Base-by-base conservation (phyloP, 2,797 vertebrate genomes). In the Epinephelus coioides region DNA sequence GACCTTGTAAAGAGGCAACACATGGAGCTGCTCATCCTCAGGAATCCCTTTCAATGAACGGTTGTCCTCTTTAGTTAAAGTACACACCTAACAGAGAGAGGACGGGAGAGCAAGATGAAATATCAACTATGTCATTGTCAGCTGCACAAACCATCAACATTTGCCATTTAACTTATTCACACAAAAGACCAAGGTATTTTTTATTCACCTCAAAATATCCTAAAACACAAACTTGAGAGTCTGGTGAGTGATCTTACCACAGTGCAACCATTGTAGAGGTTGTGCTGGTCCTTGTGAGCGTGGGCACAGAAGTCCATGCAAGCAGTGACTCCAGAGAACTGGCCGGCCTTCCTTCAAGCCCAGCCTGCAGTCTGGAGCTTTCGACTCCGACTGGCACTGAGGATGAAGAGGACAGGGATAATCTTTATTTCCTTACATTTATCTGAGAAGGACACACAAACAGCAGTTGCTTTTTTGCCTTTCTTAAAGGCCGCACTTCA, bases 231-330 rank as follows among this genome's bases (percentile, higher is more conserved):
- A 62, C 30, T 44, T 4, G 34, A 63, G 6, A 40, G 18, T 2
- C 59, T 49, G 10, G 4, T 25, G 38, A 53, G 57, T 55, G 34
- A 73, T 75, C 96, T 93, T 95, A 99, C 98, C 97, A 99, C 98
- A 0, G 98, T 99, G 95, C 98, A 99, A 83, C 98, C 98, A 0
- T 99, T 99, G 89, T 97, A 96, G 82, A 99, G 97, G 95, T 99
- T 99, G 83, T 99, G 98, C 94, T 99, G 98, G 91, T 99, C 98
- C 91, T 99, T 99, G 94, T 99, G 98, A 83, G 98, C 98, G 0
- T 99, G 98, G 69, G 98, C 98, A 27, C 98, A 99, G 94, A 99
- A 99, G 86, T 99, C 98, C 98, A 99, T 98, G 88, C 98, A 99
- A 3, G 98, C 98, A 0, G 98, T 99, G 85, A 99, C 96, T 34